Evolutionary conservation across 2,113 vertebrate genomes (phyloP).

Genomic region (Anarhynchus alexandrinus): DNA sequence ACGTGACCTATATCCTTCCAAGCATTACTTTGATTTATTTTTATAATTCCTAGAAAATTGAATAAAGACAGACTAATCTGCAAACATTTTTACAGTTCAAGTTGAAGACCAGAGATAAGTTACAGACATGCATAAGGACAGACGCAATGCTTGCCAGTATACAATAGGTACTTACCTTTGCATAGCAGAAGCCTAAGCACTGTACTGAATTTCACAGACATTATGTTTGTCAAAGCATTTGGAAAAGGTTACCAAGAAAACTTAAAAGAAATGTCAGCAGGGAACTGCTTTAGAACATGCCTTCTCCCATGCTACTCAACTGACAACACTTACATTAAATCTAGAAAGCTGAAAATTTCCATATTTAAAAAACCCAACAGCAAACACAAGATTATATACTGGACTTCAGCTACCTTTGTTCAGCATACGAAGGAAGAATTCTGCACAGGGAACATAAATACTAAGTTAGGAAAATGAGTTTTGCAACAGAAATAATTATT

Average conservation of each 20-base stretch:
- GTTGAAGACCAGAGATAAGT: not conserved
- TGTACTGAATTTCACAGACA: not conserved
- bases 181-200: not conserved
- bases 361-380: not conserved
- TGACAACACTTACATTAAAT: not conserved
- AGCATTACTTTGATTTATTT: not conserved
- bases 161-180: not conserved
- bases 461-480: not conserved
- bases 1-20: not conserved
- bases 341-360: not conserved
- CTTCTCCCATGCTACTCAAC: not conserved
- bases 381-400: not conserved
- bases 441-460: not conserved
- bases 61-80: too few relatives aligned
- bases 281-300: not conserved
- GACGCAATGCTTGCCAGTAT: not conserved
- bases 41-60: not conserved
- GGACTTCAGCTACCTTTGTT: not conserved
- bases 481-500: not conserved
- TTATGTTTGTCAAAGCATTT: not conserved
- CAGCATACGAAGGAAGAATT: accelerated
- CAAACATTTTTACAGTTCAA: not conserved
- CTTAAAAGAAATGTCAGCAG: not conserved
- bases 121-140: not conserved
- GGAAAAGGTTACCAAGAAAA: not conserved